A percentile compares a stretch with the other conserved stretches of the same genome.
phyloP scores from a whole-genome alignment of 2,113 vertebrate genomes.

The Suricata suricatta region DNA sequence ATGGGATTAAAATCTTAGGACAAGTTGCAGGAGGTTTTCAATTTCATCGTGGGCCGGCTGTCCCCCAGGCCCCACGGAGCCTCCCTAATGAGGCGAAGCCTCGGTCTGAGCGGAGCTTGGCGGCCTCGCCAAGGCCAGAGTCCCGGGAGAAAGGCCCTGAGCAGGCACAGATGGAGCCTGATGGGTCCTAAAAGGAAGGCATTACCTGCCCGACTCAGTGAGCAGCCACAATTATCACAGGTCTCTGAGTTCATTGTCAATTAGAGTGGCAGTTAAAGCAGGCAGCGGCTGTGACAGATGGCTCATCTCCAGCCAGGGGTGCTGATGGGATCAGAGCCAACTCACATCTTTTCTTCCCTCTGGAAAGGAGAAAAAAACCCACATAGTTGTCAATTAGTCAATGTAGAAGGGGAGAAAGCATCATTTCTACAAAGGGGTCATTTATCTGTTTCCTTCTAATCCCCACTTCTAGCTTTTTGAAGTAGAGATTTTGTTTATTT shows the following conservation, averaged over 20 bases:
- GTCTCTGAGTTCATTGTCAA: constrained; percentile 94
- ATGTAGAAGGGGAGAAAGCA: background rate
- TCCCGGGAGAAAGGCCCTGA: constrained; percentile 38
- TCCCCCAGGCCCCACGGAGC: constrained; percentile 64
- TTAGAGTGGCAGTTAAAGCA: constrained; percentile 92
- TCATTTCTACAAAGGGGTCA: constrained; percentile 71
- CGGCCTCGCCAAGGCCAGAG: constrained; percentile 59
- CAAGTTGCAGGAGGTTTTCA: constrained; percentile 56
- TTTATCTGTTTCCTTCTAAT: constrained; percentile 72
- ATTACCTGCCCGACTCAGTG: constrained; percentile 93
- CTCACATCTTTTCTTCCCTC: constrained; percentile 85
- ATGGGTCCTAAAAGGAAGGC: constrained; percentile 92
- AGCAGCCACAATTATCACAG: constrained; percentile 92
- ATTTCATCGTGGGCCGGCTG: constrained; percentile 69
- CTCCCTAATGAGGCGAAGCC: constrained; percentile 14
- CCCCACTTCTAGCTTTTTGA: constrained; percentile 64
- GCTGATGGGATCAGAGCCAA: constrained; percentile 91
- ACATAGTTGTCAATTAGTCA: constrained; percentile 80
- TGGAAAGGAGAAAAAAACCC: constrained; percentile 40
- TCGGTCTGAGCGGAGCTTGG: constrained; percentile 74
- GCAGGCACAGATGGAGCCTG: constrained; percentile 91
- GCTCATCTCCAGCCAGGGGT: constrained; percentile 91
- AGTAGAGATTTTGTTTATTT: constrained; percentile 80
- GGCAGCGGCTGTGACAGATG: constrained; percentile 97
- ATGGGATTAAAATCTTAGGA: constrained; percentile 63